Evolutionary conservation across 2,113 vertebrate species (phyloP).

Genomic region (Scartelaos histophorus): DNA sequence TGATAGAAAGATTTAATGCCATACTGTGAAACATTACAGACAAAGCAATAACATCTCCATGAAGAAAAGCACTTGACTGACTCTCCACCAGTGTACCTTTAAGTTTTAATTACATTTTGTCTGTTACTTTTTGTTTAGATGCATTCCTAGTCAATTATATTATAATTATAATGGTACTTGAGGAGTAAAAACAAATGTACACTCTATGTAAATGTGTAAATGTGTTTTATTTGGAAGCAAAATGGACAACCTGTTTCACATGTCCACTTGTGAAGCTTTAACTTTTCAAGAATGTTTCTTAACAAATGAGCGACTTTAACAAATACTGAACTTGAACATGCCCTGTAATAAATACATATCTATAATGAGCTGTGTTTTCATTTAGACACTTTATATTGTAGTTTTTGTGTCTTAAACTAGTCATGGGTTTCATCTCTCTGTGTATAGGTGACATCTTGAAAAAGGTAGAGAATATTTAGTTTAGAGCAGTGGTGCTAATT

Average conservation of each 20-base stretch:
- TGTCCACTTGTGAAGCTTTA: constrained; percentile 74
- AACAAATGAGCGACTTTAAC: constrained; percentile 59
- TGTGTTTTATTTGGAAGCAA: constrained; percentile 59
- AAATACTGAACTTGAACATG: constrained; percentile 77
- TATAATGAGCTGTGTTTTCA: constrained; percentile 47
- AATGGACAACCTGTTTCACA: constrained; percentile 41
- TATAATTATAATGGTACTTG: constrained; percentile 1
- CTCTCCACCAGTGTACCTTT: too few relatives aligned
- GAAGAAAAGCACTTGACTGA: too few relatives aligned
- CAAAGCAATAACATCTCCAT: too few relatives aligned
- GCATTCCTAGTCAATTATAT: not conserved
- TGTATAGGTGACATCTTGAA: too few relatives aligned
- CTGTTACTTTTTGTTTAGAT: constrained; percentile 30
- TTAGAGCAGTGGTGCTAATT: too few relatives aligned
- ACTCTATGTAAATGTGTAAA: constrained; percentile 33
- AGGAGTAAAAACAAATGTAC: constrained; percentile 34
- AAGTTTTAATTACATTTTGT: constrained; percentile 24
- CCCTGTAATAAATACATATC: constrained; percentile 81
- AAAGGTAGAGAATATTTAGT: too few relatives aligned
- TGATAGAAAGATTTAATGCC: too few relatives aligned
- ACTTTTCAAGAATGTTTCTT: constrained; percentile 57
- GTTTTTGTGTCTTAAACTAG: not conserved
- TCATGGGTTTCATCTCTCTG: not conserved
- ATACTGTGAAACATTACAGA: too few relatives aligned
- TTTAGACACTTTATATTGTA: not conserved